These are phyloP conservation scores for Apistogramma diplotaenia DNA, from an alignment of 2,113 vertebrate species.

Conservation along the genomic window DNA sequence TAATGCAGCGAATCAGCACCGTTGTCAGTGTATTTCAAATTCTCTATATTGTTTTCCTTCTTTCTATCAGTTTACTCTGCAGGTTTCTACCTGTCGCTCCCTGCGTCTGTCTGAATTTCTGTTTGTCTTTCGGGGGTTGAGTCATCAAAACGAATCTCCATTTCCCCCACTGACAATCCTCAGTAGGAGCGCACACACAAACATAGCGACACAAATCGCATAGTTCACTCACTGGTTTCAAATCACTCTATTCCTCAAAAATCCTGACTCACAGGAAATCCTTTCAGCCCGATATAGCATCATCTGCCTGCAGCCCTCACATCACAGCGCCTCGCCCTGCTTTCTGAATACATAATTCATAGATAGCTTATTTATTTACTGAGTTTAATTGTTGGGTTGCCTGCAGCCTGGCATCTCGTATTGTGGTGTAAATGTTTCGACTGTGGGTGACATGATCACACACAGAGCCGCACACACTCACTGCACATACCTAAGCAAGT, in stretches of 20 bases:
- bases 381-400: slow-evolving; percentile 53
- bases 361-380: slow-evolving; percentile 34
- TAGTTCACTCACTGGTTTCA: slow-evolving; percentile 27
- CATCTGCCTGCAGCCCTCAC: slow-evolving; percentile 26
- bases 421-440: slow-evolving; percentile 54
- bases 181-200: slow-evolving; percentile 2
- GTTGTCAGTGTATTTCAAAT: background rate
- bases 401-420: slow-evolving; percentile 3
- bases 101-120: slow-evolving; percentile 2
- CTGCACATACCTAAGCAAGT: background rate
- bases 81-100: slow-evolving; percentile 1
- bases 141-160: slow-evolving; percentile 35
- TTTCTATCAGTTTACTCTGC: slow-evolving; percentile 13
- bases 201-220: background rate
- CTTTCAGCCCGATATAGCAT: slow-evolving; percentile 34
- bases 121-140: slow-evolving; percentile 35
- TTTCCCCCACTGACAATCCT: slow-evolving; percentile 1
- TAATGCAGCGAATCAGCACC: slow-evolving; percentile 2
- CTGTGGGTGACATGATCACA: slow-evolving; percentile 10
- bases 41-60: background rate
- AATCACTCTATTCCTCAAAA: slow-evolving; percentile 37
- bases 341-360: slow-evolving; percentile 40
- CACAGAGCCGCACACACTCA: background rate
- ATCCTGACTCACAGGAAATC: slow-evolving; percentile 56
- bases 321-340: background rate